phyloP scores from a whole-genome alignment of 2,888 invertebrate genomes.

The Volucella inanis region DNA sequence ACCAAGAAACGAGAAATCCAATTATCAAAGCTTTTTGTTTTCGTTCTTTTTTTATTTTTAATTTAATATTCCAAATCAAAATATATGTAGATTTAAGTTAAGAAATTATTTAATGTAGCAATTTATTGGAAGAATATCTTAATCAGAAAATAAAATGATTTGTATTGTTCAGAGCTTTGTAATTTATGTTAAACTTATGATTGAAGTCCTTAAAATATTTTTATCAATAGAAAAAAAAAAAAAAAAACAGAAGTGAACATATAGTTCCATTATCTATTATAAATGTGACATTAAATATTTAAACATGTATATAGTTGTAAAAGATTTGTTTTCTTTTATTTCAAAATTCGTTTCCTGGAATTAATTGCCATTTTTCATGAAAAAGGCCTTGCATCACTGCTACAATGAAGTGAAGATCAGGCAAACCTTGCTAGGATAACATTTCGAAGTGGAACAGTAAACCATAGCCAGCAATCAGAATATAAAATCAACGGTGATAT shows the following conservation, averaged over 20 bases:
- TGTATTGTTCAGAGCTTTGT: slow-evolving; percentile 15
- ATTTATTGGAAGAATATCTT: slow-evolving; percentile 23
- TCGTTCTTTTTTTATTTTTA: slow-evolving; percentile 9
- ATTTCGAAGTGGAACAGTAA: too few species aligned
- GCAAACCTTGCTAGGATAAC: too few species aligned
- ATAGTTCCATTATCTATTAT: slow-evolving; percentile 15
- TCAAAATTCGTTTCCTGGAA: neutral
- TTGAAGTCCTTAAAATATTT: slow-evolving; percentile 16
- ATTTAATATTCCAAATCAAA: slow-evolving; percentile 23
- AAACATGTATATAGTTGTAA: slow-evolving; percentile 41
- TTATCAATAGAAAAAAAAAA: neutral
- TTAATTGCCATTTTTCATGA: neutral
- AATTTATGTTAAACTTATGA: neutral
- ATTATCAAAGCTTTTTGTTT: slow-evolving; percentile 8
- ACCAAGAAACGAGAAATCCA: slow-evolving; percentile 10
- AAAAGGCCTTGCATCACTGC: too few species aligned
- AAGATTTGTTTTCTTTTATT: slow-evolving; percentile 15
- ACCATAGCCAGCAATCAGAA: too few species aligned
- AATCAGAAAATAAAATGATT: slow-evolving; percentile 9
- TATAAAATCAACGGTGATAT: too few species aligned
- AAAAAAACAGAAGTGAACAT: neutral
- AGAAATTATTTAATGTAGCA: neutral
- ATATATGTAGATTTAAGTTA: slow-evolving; percentile 12
- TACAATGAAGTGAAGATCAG: too few species aligned
- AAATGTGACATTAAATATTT: slow-evolving; percentile 59